phyloP scores from a whole-genome alignment of 2,797 vertebrate species.

The Oryzias dopingdopingensis region DNA sequence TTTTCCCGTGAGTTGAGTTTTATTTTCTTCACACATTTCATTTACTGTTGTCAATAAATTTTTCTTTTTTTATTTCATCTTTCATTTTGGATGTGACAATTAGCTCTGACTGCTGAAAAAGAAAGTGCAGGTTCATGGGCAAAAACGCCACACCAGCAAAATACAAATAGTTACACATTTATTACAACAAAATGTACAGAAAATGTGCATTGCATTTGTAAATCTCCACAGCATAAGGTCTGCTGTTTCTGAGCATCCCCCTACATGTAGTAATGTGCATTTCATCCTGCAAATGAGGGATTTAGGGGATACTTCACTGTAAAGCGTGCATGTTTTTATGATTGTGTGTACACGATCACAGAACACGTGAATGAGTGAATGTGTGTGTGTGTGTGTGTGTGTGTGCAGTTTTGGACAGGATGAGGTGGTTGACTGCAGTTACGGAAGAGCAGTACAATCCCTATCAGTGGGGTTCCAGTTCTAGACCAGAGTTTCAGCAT shows the following conservation, averaged over 20 bases:
- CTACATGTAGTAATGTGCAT: too few relatives aligned
- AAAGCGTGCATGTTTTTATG: constrained; percentile 7
- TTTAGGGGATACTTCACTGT: too few relatives aligned
- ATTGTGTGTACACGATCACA: neutral
- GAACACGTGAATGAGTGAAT: constrained; percentile 2
- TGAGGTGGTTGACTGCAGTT: constrained; percentile 40
- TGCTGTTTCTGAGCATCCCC: too few relatives aligned
- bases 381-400: constrained; percentile 1
- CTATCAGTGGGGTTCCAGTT: constrained; percentile 40
- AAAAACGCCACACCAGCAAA: too few relatives aligned
- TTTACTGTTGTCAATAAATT: neutral
- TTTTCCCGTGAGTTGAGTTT: constrained; percentile 3
- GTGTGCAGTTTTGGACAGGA: constrained; percentile 14
- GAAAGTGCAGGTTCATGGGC: constrained; percentile 10
- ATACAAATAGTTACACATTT: too few relatives aligned
- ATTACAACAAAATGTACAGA: too few relatives aligned
- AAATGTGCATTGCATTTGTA: too few relatives aligned
- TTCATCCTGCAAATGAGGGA: too few relatives aligned
- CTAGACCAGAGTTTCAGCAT: constrained; percentile 35
- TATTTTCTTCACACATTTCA: neutral
- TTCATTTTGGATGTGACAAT: constrained; percentile 38
- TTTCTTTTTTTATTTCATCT: constrained; percentile 14
- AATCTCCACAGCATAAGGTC: too few relatives aligned
- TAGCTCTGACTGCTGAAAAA: constrained; percentile 33
- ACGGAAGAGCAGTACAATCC: constrained; percentile 42